Evolutionary conservation across 2,797 vertebrate species (phyloP).

Genomic region (Cottoperca gobio): DNA sequence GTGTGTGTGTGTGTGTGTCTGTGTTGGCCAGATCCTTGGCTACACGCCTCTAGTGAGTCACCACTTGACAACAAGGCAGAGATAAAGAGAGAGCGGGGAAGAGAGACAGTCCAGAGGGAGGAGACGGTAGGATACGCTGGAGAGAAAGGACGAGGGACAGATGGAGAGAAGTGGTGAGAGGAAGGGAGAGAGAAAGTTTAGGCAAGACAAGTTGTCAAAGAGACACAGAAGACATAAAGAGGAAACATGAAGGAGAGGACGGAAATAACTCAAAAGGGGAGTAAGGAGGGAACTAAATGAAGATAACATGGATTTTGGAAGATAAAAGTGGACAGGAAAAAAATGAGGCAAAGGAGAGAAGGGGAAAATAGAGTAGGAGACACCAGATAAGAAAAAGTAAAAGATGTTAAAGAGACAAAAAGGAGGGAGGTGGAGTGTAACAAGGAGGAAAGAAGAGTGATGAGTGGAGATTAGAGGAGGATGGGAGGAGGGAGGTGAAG

Average conservation of each 20-base stretch:
- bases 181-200: conserved; percentile 34
- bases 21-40: conserved; percentile 63
- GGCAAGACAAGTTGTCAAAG: conserved; percentile 38
- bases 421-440: not conserved
- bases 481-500: not conserved
- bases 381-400: conserved; percentile 9
- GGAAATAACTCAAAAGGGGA: conserved; percentile 4
- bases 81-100: conserved; percentile 43
- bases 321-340: not conserved
- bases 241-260: not conserved
- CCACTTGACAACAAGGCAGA: conserved; percentile 70
- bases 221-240: not conserved
- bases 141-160: conserved; percentile 16
- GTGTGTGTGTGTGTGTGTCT: conserved; percentile 39
- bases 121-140: conserved; percentile 18
- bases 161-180: conserved; percentile 16
- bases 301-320: not conserved
- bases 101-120: conserved; percentile 10
- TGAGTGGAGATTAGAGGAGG: conserved; percentile 14
- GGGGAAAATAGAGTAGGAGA: not conserved
- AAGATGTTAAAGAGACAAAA: conserved; percentile 7
- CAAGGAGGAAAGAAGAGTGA: not conserved
- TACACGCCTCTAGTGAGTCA: conserved; percentile 72
- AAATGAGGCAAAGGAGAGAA: not conserved
- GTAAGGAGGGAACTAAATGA: not conserved